Evolutionary conservation across 2,797 vertebrate genomes (phyloP).

Genomic region (Strix occidentalis): DNA sequence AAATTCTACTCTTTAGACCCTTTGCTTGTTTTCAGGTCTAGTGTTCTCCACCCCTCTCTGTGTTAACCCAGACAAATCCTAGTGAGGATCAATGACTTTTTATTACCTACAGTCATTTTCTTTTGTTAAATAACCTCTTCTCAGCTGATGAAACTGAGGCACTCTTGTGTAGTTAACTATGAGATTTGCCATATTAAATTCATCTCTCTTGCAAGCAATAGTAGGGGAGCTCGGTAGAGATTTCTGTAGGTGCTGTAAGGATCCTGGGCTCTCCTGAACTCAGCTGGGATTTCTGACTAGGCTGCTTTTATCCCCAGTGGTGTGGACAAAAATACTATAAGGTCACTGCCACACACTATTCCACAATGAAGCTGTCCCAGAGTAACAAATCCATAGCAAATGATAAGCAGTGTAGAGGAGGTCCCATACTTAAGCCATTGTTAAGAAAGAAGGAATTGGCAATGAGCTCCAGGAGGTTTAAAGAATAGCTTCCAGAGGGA

Average conservation of each 20-base stretch:
- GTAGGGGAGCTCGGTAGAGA: neutral
- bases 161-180: neutral
- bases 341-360: neutral
- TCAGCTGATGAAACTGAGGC: neutral
- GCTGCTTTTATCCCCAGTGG: neutral
- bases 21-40: neutral
- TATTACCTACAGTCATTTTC: neutral
- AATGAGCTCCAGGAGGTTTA: neutral
- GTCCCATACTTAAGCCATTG: neutral
- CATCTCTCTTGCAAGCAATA: neutral
- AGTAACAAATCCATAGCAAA: neutral
- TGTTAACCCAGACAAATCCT: neutral
- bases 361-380: neutral
- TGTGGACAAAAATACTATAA: neutral
- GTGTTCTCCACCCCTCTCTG: neutral
- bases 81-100: neutral
- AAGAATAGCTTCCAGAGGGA: neutral
- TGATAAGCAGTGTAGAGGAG: neutral
- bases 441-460: neutral
- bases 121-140: neutral
- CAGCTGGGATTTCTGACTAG: neutral
- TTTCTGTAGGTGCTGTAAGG: neutral
- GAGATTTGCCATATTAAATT: neutral
- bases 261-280: neutral
- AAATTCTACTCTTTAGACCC: neutral